Base-by-base conservation (phyloP, 1,140 invertebrate species). In the Diplogasteroides magnus region DNA sequence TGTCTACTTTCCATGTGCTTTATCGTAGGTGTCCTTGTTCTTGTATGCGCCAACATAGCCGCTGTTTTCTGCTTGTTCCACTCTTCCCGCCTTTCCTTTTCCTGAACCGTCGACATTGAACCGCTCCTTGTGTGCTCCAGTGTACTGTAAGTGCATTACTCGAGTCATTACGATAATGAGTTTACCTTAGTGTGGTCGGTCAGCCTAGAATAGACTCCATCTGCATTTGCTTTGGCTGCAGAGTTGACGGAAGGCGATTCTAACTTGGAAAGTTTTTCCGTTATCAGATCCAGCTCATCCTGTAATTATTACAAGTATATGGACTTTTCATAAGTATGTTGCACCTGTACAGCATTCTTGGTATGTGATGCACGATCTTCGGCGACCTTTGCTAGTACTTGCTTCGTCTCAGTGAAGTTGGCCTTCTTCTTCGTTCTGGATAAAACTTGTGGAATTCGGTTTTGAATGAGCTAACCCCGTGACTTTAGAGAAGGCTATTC, bases 21-120 rank as follows among this genome's bases (percentile, higher is more conserved):
- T 80, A 64, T 84, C 84, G 74, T 81, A 86, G 3, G 85, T 83
- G 23, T 81, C 85, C 13, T 78, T 76, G 29, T 82, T 83, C 72
- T 87, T 86, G 77, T 86, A 87, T 11, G 77, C 76, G 1, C 77
- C 81, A 19, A 87, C 86, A 69, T 87, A 87, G n/a, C 86, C 86
- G 29, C 76, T 77, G 65, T 83, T 79, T 1, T 85, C 77, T 0
- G 37, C 64, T 2, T 65, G 28, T 6, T 87, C 83, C 23, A 72
- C 78, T 55, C 86, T 78, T 0, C 85, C 86, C 11, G 81, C 83
- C 31, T 80, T 81, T 3, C 86, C 86, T 71, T 84, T 85, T 60
- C 85, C 69, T 66, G 57, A 58, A 25, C 86, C 86, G 15, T 75
- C 73, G 3, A 76, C 80, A 70, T 86, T 85, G 76, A 87, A 87